A percentile compares a stretch with the other conserved stretches of the same genome.
Evolutionary conservation across 2,888 invertebrate genomes (phyloP).

Genomic region (Brachycybe producta): DNA sequence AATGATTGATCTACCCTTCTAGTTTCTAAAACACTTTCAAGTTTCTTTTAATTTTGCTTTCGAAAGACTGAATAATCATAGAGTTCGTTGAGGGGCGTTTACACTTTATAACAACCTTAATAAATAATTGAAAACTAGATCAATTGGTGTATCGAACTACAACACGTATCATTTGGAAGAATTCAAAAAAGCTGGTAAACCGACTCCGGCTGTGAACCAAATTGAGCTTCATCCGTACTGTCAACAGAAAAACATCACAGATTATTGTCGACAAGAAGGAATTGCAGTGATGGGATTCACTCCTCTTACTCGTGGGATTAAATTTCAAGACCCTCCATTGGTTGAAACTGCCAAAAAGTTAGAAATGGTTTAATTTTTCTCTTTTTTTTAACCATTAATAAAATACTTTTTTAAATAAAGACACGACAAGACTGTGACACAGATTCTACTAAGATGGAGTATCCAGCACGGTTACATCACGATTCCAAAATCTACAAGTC

Average conservation of each 20-base stretch:
- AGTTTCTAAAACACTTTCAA: no score
- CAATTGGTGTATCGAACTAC: slow-evolving; percentile 18
- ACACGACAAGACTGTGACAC: slow-evolving; percentile 8
- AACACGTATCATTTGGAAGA: slow-evolving; percentile 8
- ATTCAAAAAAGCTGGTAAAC: slow-evolving; percentile 14
- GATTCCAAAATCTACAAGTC: slow-evolving; percentile 8
- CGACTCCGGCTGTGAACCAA: slow-evolving; percentile 16
- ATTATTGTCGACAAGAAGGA: slow-evolving; percentile 10
- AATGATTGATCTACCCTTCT: no score
- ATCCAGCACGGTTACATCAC: slow-evolving; percentile 13
- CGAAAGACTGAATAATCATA: no score
- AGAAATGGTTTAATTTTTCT: neutral
- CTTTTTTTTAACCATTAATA: neutral
- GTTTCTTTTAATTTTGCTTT: no score
- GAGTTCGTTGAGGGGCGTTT: no score
- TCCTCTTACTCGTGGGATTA: slow-evolving; percentile 13
- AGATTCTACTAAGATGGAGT: slow-evolving; percentile 14
- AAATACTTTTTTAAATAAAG: slow-evolving; percentile 1
- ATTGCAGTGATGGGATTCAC: slow-evolving; percentile 18
- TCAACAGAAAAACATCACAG: slow-evolving; percentile 8
- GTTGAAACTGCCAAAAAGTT: slow-evolving; percentile 8
- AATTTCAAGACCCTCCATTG: slow-evolving; percentile 11
- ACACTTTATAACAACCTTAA: no score
- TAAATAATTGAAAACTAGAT: no score
- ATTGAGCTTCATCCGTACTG: slow-evolving; percentile 18